Percentiles rank a stretch among this genome's conserved stretches.
Evolutionary conservation across 2,797 vertebrate species (phyloP).

Genomic region (Alcedo atthis): DNA sequence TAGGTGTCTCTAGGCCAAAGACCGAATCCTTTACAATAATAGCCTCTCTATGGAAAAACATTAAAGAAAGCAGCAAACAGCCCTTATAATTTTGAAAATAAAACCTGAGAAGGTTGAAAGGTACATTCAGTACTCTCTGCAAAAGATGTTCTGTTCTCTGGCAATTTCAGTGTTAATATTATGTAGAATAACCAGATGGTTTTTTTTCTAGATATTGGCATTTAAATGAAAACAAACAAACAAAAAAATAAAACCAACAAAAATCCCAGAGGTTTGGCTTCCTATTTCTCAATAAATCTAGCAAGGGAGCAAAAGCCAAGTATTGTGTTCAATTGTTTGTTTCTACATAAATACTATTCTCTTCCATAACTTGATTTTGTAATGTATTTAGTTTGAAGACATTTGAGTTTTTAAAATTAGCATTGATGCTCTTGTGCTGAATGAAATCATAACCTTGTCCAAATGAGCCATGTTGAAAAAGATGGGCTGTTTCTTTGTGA

Average conservation of each 20-base stretch:
- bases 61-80: neutral
- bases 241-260: neutral
- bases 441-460: conserved; percentile 37
- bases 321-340: conserved; percentile 51
- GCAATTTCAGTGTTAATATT: conserved; percentile 5
- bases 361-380: conserved; percentile 60
- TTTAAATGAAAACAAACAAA: conserved; percentile 47
- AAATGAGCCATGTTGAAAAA: conserved; percentile 35
- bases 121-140: conserved; percentile 42
- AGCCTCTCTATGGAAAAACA: neutral
- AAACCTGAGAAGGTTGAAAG: conserved; percentile 5
- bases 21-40: neutral
- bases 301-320: conserved; percentile 42
- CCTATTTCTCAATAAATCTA: conserved; percentile 62
- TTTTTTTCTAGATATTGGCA: conserved; percentile 48
- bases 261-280: conserved; percentile 17
- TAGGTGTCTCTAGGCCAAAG: neutral
- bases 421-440: neutral
- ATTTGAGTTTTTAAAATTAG: conserved; percentile 28
- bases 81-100: neutral
- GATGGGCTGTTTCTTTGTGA: conserved; percentile 11
- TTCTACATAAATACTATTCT: conserved; percentile 52
- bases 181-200: conserved; percentile 56
- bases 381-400: conserved; percentile 37
- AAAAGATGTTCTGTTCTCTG: conserved; percentile 46